Conservation (phyloP, 2,113 vertebrate genomes). For the Drymodes brunneopygia region DNA sequence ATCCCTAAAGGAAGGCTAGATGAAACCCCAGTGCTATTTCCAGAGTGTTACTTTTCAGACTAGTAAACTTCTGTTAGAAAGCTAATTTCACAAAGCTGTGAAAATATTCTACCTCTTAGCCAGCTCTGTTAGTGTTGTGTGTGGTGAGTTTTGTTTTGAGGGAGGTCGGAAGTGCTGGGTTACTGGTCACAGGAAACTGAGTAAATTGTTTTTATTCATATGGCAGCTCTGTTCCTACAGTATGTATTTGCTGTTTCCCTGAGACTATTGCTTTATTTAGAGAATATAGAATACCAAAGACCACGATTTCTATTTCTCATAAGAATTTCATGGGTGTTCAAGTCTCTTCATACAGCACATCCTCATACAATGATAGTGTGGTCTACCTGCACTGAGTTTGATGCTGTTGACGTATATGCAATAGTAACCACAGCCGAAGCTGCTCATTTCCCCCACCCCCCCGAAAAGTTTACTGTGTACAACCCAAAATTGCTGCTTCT, state of each 20-base stretch:
- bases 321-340: not conserved
- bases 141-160: not conserved
- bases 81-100: not conserved
- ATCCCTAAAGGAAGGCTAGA: not conserved
- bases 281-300: not conserved
- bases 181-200: not conserved
- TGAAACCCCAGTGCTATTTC: not conserved
- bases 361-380: not conserved
- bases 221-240: not conserved
- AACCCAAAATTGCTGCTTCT: constrained; percentile 21
- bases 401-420: not conserved
- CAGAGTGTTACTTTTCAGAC: not conserved
- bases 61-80: not conserved
- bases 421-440: not conserved
- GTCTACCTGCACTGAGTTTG: not conserved
- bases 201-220: not conserved
- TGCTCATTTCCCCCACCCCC: not conserved
- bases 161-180: not conserved
- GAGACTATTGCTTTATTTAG: not conserved
- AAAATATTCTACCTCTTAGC: not conserved
- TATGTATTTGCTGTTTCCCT: not conserved
- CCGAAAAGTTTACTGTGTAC: not conserved
- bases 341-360: not conserved
- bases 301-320: not conserved
- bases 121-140: not conserved